Evolutionary conservation across 2,888 invertebrate species (phyloP), one percentile per base, ranked within the genome.

Genomic region (Listrodromus nycthemerus): DNA sequence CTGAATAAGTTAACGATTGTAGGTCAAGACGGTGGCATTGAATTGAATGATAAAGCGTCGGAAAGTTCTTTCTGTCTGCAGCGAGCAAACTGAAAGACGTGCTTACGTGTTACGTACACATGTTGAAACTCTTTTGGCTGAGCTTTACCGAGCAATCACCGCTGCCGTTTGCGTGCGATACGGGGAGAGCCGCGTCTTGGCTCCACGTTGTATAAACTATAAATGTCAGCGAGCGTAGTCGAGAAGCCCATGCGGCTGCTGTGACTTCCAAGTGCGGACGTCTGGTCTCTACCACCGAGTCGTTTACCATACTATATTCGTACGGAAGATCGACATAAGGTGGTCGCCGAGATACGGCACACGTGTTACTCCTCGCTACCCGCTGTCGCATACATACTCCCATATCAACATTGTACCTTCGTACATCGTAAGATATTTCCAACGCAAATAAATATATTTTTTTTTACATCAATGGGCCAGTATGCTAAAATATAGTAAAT

Each of bases 1-100:
- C 63, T n/a, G 48, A 81, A 66, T 48, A 27, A 65, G 65, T 55
- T 63, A 19, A 55, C 19, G 63, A 58, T 78, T 78, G 77, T 71
- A 74, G 82, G 78, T 74, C 82, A 78, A 82, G 78, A 63, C 58
- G 33, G 52, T 74, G 69, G 65, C 78, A 82, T 82, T 82, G 78
- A 70, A 74, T 67, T 52, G 37, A 81, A 66, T 77, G 70, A 82
- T 73, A 67, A 73, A 67, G 48, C 77, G 71, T 58, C 41, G 71
- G 58, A 27, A 61, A 45, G 73, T 73, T 48, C 58, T 67, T 67
- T 77, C 71, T 48, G 77, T 77, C 77, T 67, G 48, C 66, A 16
- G 27, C 48, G 61, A 82, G 37, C 82, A 61, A 77, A 77, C 61
- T 45, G 61, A 74, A 69, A 78, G 41, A 67, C 71, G 55, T 27